These are phyloP conservation scores for Lepidocyrtinus sp. DNA, from an alignment of 2,888 invertebrate species.

Conservation along the genomic window DNA sequence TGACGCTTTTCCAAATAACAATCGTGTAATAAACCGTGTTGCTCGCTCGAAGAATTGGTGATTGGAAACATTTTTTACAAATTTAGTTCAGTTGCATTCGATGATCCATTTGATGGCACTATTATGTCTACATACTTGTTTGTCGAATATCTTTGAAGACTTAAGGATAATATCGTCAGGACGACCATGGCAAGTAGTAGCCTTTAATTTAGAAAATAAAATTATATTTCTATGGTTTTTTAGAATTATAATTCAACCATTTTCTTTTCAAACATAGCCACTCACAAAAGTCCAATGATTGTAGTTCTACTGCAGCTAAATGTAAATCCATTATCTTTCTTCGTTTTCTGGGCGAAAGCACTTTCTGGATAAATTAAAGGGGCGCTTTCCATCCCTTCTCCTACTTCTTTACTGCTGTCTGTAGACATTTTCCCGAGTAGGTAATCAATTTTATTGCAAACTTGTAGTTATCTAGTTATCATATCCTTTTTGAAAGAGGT, in stretches of 20 bases:
- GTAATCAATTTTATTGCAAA: too few relatives aligned
- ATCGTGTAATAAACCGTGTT: too few relatives aligned
- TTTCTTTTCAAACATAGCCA: not conserved
- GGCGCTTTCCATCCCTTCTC: too few relatives aligned
- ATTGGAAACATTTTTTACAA: too few relatives aligned
- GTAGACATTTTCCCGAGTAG: too few relatives aligned
- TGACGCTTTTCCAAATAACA: too few relatives aligned
- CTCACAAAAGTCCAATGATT: constrained; percentile 31
- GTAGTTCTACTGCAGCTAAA: constrained; percentile 31
- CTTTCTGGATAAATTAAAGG: too few relatives aligned
- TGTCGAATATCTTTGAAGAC: constrained; percentile 34
- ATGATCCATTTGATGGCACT: not conserved
- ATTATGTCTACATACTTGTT: constrained; percentile 39
- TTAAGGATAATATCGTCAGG: constrained; percentile 22
- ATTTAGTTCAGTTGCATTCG: constrained; percentile 7
- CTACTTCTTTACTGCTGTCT: too few relatives aligned
- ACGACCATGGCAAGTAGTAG: constrained; percentile 29
- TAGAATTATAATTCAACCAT: not conserved
- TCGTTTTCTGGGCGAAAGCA: too few relatives aligned
- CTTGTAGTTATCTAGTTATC: too few relatives aligned
- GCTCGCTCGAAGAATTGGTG: too few relatives aligned
- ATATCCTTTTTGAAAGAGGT: too few relatives aligned
- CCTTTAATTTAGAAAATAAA: not conserved
- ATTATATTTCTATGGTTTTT: not conserved
- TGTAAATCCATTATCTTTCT: not conserved